Conservation (phyloP, 2,113 vertebrate species). For the Oreotrochilus melanogaster region DNA sequence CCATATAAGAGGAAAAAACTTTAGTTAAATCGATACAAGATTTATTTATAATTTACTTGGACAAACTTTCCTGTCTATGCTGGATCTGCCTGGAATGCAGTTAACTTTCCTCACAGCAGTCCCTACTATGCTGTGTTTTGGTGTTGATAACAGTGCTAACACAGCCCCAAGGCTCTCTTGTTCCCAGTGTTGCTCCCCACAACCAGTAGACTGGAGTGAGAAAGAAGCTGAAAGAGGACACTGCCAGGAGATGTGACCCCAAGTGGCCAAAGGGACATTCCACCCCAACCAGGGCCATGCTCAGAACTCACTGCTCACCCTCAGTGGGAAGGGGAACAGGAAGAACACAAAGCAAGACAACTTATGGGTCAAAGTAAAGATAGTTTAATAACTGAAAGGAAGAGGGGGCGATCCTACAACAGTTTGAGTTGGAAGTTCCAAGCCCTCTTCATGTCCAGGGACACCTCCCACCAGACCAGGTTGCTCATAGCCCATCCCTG, state of each 20-base stretch:
- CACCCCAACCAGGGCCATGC: rapidly evolving
- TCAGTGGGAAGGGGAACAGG: background rate
- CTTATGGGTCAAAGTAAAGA: background rate
- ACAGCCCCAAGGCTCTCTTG: background rate
- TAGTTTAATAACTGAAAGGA: background rate
- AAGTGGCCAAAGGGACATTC: background rate
- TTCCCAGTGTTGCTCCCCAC: background rate
- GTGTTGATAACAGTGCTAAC: background rate
- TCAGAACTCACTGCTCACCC: background rate
- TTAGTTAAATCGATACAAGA: background rate
- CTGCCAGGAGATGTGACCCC: rapidly evolving
- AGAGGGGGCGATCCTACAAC: background rate
- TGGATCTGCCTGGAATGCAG: background rate
- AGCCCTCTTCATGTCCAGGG: too few relatives aligned
- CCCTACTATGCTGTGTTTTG: background rate
- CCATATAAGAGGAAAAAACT: background rate
- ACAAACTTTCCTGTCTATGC: background rate
- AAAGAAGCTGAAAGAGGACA: background rate
- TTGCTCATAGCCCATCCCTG: too few relatives aligned
- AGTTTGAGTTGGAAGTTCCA: too few relatives aligned
- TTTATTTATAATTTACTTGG: background rate
- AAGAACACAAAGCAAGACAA: background rate
- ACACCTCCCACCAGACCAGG: too few relatives aligned
- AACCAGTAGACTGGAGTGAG: background rate
- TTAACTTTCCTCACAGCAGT: background rate